These are phyloP conservation scores for Semaprochilodus insignis DNA, from an alignment of 2,797 vertebrate species.

Conservation along the genomic window DNA sequence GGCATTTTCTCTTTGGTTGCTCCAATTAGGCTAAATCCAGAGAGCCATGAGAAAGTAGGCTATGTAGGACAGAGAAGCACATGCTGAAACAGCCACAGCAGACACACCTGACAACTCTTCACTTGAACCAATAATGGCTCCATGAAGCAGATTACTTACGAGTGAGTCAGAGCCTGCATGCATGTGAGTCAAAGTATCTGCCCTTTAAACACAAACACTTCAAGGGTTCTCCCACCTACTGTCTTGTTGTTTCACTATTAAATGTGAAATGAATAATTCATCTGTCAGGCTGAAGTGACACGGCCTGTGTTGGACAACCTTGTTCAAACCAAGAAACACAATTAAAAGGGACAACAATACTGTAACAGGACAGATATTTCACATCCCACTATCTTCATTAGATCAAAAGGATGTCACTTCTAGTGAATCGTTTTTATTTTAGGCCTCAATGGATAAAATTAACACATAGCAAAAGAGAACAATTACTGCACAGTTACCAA, in stretches of 20 bases:
- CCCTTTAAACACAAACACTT: constrained; percentile 56
- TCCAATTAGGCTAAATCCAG: neutral
- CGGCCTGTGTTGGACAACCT: neutral
- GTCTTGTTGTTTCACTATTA: too few relatives aligned
- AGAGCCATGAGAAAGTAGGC: constrained; percentile 43
- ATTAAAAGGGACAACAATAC: neutral
- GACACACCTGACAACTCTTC: constrained; percentile 74
- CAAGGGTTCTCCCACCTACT: neutral
- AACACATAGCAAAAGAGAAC: neutral
- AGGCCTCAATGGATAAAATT: neutral
- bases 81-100: constrained; percentile 60
- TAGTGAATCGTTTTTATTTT: neutral
- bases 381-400: neutral
- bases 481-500: too few relatives aligned
- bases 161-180: constrained; percentile 61
- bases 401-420: too few relatives aligned
- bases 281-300: too few relatives aligned
- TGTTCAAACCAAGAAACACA: neutral
- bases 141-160: constrained; percentile 59
- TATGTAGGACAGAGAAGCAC: constrained; percentile 54
- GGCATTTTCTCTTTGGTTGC: neutral
- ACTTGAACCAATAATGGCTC: constrained; percentile 70
- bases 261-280: too few relatives aligned
- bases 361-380: neutral
- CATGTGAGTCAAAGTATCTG: constrained; percentile 52